Evolutionary conservation across 2,888 invertebrate genomes (phyloP).

Genomic region (Yponomeuta plumbellus): DNA sequence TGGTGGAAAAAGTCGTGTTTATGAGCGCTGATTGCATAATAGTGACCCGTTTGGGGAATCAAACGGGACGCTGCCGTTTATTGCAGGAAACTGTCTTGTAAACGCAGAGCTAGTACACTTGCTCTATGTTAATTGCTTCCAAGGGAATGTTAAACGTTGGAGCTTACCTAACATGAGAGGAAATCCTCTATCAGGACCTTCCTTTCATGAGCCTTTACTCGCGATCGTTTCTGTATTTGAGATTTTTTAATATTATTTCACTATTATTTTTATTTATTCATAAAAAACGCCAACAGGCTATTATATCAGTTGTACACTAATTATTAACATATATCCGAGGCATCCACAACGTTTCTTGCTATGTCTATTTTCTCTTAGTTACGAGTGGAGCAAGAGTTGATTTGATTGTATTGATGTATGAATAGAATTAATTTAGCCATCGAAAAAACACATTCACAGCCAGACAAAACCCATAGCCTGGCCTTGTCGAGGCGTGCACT

Average conservation of each 20-base stretch:
- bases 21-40: conserved; percentile 68
- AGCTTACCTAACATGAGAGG: neutral
- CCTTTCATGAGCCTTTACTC: neutral
- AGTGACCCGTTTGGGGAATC: conserved; percentile 53
- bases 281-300: too few relatives aligned
- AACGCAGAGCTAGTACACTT: neutral
- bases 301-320: too few relatives aligned
- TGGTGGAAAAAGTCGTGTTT: conserved; percentile 47
- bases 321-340: too few relatives aligned
- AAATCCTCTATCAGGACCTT: neutral
- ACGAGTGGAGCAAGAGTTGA: neutral
- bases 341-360: too few relatives aligned
- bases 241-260: too few relatives aligned
- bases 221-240: neutral
- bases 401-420: neutral
- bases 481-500: neutral
- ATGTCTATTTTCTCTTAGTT: too few relatives aligned
- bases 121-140: conserved; percentile 1
- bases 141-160: neutral
- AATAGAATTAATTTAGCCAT: neutral
- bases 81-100: conserved; percentile 27
- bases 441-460: neutral
- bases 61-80: conserved; percentile 29
- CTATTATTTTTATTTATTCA: too few relatives aligned
- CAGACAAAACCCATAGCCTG: neutral